Evolutionary conservation across 2,113 vertebrate species (phyloP), one percentile per base, ranked within the genome.

Genomic region (Cyanoderma ruficeps): DNA sequence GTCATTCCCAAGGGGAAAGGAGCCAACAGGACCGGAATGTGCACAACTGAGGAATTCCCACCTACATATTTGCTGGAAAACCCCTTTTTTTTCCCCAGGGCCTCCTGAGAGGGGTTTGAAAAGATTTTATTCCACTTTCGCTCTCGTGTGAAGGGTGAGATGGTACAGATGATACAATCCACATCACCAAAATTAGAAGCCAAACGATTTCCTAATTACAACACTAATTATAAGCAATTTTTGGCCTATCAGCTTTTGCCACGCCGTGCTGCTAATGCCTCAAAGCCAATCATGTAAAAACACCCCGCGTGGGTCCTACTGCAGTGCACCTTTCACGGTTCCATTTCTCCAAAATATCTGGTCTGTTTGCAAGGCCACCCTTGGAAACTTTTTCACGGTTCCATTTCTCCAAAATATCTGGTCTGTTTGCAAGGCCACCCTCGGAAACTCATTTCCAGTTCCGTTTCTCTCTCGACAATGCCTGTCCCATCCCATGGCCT

Each of bases 261-360:
- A 27, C 35, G 13, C 35, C 0, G 2, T 18, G 59, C 35, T 60
- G 35, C 16, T 12, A 27, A 27, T 9, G 35, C 35, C 4, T 27
- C 5, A 8, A 11, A 37, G 57, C 59, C 35, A 37, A 18, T 10
- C 7, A 60, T 27, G 15, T 37, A 18, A 60, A 60, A 60, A 27
- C 3, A 27, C 23, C 2, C 16, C 57, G 8, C 5, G 11, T 37
- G 35, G 35, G 10, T 25, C 24, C 2, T 10, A 2, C 15, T 59
- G 16, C 56, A 35, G 7, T 35, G 6, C n/a, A 60, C 8, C 35
- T 27, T 22, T 14, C 31, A 9, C 1, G 4, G 31, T 21, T 60
- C 23, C 8, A 12, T 25, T 25, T 37, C 23, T 37, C 35, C 15
- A 37, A 27, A 37, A 12, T 6, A 8, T 5, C 24, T 12, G 15